Conservation (phyloP, 2,888 invertebrate genomes). For the Mythimna vitellina region DNA sequence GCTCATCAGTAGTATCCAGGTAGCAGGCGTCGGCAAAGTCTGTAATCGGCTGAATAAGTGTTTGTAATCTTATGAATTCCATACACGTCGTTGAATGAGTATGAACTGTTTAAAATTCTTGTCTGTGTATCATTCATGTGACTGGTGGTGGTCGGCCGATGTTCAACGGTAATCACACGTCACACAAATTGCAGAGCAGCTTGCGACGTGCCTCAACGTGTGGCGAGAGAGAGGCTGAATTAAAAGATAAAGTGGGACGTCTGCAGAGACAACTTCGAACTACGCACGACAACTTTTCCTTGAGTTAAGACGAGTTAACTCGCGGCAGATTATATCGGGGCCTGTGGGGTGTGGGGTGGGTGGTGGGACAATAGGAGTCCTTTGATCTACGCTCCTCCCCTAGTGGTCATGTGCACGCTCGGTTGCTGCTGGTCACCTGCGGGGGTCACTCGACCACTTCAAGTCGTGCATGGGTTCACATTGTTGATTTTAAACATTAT, state of each 20-base stretch:
- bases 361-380: constrained; percentile 1
- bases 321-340: constrained; percentile 16
- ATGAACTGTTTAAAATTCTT: constrained; percentile 27
- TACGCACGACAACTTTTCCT: constrained; percentile 40
- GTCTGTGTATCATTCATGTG: constrained; percentile 5
- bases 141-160: constrained; percentile 13
- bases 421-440: neutral
- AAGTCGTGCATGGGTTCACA: neutral
- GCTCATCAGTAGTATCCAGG: too few relatives aligned
- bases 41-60: too few relatives aligned
- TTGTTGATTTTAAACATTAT: constrained; percentile 13
- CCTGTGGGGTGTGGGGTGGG: neutral
- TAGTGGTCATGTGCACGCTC: neutral
- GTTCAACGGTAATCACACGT: constrained; percentile 10
- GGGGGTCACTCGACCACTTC: neutral
- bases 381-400: constrained; percentile 5
- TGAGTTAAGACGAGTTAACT: constrained; percentile 36
- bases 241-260: constrained; percentile 31
- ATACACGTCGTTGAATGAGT: neutral
- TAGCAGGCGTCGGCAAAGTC: too few relatives aligned
- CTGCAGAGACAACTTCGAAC: constrained; percentile 13
- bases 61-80: too few relatives aligned
- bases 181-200: constrained; percentile 33
- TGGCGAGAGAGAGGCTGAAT: neutral
- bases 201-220: constrained; percentile 11